Evolutionary conservation across 2,797 vertebrate species (phyloP).

Genomic region (Carapus acus): DNA sequence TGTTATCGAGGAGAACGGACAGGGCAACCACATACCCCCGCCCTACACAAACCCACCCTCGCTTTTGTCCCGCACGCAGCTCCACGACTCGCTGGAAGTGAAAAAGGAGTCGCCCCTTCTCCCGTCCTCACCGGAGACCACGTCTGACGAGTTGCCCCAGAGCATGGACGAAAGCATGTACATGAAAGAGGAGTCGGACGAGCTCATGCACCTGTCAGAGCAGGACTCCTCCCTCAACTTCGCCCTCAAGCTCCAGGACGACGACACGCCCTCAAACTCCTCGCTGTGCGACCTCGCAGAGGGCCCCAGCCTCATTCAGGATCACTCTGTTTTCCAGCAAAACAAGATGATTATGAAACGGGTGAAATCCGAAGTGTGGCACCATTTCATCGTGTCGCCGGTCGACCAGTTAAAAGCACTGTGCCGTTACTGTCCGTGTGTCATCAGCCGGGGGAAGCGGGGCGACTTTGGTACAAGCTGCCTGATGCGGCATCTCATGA

Average conservation of each 20-base stretch:
- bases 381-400: slow-evolving; percentile 93
- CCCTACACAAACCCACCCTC: slow-evolving; percentile 85
- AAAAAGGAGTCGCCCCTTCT: slow-evolving; percentile 72
- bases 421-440: slow-evolving; percentile 88
- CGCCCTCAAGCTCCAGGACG: slow-evolving; percentile 75
- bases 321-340: slow-evolving; percentile 85
- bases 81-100: slow-evolving; percentile 73
- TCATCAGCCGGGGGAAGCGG: slow-evolving; percentile 90
- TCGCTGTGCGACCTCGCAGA: slow-evolving; percentile 77
- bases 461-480: slow-evolving; percentile 95
- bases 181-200: slow-evolving; percentile 73
- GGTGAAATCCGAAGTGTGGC: slow-evolving; percentile 95
- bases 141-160: slow-evolving; percentile 74
- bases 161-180: slow-evolving; percentile 62
- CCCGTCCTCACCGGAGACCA: slow-evolving; percentile 80
- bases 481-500: slow-evolving; percentile 90
- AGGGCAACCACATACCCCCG: slow-evolving; percentile 83
- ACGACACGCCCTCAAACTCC: slow-evolving; percentile 67
- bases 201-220: slow-evolving; percentile 69
- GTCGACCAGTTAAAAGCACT: slow-evolving; percentile 91
- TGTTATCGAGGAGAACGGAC: slow-evolving; percentile 90
- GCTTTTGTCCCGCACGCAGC: slow-evolving; percentile 76
- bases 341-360: slow-evolving; percentile 93
- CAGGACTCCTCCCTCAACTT: slow-evolving; percentile 73
- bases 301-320: slow-evolving; percentile 63